Evolutionary conservation across 2,888 invertebrate species (phyloP), one percentile per base, ranked within the genome.

Genomic region (Acleris cristana): DNA sequence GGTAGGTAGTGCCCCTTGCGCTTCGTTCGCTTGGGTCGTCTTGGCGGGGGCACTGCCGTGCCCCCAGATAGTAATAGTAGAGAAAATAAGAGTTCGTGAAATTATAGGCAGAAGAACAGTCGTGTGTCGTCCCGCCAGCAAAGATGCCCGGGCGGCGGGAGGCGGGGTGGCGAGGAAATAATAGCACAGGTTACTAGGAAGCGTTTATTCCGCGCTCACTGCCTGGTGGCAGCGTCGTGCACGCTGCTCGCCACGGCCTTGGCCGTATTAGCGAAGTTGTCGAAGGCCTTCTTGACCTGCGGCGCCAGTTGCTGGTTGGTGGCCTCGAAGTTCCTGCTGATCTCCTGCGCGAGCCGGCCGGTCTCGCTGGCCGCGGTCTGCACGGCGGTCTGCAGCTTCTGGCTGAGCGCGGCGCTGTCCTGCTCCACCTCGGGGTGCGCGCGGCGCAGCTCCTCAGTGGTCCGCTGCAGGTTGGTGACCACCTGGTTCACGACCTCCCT

Each of bases 341-440:
- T 77, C 67, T 87, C 86, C 79, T 87, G 85, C 30, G 86, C 88
- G 56, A 91, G 76, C 74, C 88, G 88, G 79, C 90, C 84, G 19
- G 83, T 74, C 72, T 89, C 86, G 86, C 88, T 78, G 3, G 85
- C 75, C 67, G 85, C 73, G 80, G 56, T 80, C 79, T 85, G 80
- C 53, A 90, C 82, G 75, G 89, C 86, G 56, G 73, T 34, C 72
- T 84, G 80, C 70, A 92, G 71, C 74, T 84, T 83, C 56, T 88
- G 85, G 62, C 80, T 79, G 58, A 91, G 79, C 26, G 73, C 79
- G 58, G 18, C 60, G 64, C 89, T 88, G 65, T 89, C 83, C 74
- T 85, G 79, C 75, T 92, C 88, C 26, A 92, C 84, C 53, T 92
- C 91, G 65, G 92, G 92, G 83, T 92, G 90, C 51, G 82, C 74